These are phyloP conservation scores for Phortica variegata DNA, from an alignment of 1,140 invertebrate species.

Conservation along the genomic window DNA sequence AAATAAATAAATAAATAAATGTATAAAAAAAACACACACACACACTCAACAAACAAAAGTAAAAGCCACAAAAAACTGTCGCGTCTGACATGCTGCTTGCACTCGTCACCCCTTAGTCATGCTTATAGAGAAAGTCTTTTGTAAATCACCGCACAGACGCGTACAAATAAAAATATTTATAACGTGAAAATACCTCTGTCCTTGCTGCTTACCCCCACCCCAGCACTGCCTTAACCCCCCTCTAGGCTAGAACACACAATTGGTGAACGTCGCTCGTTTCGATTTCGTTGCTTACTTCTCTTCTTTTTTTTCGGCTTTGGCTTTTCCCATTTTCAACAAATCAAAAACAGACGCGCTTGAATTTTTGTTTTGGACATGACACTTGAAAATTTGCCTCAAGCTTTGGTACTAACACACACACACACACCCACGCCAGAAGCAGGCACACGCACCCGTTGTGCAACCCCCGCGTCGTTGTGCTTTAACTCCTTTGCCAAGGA, in stretches of 20 bases:
- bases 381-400: slow-evolving; percentile 48
- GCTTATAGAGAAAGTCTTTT: no score
- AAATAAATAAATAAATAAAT: slow-evolving; percentile 34
- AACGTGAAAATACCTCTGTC: slow-evolving; percentile 50
- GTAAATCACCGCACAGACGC: slow-evolving; percentile 20
- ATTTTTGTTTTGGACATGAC: slow-evolving; percentile 54
- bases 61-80: slow-evolving; percentile 21
- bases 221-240: no score
- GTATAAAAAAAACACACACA: no score
- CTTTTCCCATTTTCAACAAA: slow-evolving; percentile 41
- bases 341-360: slow-evolving; percentile 56
- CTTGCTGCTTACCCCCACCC: no score
- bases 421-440: slow-evolving; percentile 3
- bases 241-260: no score
- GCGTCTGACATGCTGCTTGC: no score
- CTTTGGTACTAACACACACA: no score
- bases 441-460: slow-evolving; percentile 27
- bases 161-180: slow-evolving; percentile 47
- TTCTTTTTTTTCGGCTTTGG: neutral
- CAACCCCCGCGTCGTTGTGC: slow-evolving; percentile 17
- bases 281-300: no score
- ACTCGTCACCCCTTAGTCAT: no score
- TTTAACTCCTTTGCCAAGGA: slow-evolving; percentile 12
- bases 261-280: no score
- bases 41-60: no score